These are phyloP conservation scores for Caenorhabditis inopinata DNA, from an alignment of 1,140 invertebrate species.

Conservation along the genomic window DNA sequence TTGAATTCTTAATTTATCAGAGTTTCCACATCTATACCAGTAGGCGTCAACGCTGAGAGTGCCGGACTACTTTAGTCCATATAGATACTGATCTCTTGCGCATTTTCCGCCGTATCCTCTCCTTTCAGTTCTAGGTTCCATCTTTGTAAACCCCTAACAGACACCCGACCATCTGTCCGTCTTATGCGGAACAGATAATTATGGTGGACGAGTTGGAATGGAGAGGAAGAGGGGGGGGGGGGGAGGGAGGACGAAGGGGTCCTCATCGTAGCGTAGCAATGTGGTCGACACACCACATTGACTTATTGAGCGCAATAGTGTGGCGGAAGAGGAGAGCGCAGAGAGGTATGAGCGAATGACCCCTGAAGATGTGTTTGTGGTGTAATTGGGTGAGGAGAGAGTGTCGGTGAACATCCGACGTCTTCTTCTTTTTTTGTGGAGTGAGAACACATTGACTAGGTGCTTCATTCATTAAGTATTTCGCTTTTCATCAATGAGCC, in stretches of 20 bases:
- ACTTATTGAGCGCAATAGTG: neutral
- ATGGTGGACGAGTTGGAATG: constrained; percentile 3
- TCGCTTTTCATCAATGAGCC: too few relatives aligned
- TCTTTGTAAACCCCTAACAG: neutral
- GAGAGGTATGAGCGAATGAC: constrained; percentile 11
- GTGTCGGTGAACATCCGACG: too few relatives aligned
- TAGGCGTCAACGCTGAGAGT: neutral
- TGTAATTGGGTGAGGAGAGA: constrained; percentile 16
- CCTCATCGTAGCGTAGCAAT: neutral
- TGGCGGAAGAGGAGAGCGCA: neutral
- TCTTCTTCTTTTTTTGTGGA: too few relatives aligned
- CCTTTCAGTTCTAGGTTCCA: too few relatives aligned
- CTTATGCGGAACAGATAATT: constrained; percentile 29
- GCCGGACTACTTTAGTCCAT: constrained; percentile 28
- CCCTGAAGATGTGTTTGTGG: constrained; percentile 1
- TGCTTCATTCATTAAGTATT: too few relatives aligned
- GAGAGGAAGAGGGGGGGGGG: neutral
- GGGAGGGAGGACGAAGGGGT: neutral
- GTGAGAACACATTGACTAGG: too few relatives aligned
- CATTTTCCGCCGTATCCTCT: too few relatives aligned
- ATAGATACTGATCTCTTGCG: constrained; percentile 17
- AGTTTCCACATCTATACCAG: constrained; percentile 11
- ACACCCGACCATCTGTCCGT: constrained; percentile 15
- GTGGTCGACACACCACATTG: constrained; percentile 31
- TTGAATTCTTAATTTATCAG: neutral